Percentiles rank a stretch among this genome's conserved stretches.
Evolutionary conservation across 1,140 invertebrate species (phyloP).

Genomic region (Euura lappo): DNA sequence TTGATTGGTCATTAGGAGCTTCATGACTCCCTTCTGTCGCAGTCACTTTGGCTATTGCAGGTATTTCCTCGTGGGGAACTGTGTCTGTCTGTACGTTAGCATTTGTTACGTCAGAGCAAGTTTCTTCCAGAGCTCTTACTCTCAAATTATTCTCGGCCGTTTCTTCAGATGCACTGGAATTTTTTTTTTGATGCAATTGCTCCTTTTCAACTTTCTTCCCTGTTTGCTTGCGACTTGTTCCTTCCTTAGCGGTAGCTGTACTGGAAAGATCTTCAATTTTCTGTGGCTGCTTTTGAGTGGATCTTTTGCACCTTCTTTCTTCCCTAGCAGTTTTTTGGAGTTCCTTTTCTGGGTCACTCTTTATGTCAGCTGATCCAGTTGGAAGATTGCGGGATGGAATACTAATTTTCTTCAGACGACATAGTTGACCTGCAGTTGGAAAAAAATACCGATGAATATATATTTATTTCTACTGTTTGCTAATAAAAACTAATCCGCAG

Average conservation of each 20-base stretch:
- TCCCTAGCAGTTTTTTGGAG: background rate
- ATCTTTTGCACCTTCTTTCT: slow-evolving; percentile 1
- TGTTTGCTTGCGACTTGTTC: too few species aligned
- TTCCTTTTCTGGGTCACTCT: background rate
- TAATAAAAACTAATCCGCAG: background rate
- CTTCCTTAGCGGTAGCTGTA: too few species aligned
- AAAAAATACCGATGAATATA: background rate
- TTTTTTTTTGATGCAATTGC: background rate
- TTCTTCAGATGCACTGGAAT: background rate
- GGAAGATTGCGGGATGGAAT: background rate
- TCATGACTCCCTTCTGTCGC: background rate
- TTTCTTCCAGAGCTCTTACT: too few species aligned
- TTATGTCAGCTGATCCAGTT: background rate
- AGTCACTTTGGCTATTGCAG: background rate
- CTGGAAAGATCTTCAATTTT: too few species aligned
- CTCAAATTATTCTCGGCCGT: too few species aligned
- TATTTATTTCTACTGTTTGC: background rate
- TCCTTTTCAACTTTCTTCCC: background rate
- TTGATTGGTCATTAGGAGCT: background rate
- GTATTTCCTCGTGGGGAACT: background rate
- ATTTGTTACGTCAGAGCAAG: background rate
- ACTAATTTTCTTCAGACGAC: background rate
- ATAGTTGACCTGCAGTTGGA: background rate
- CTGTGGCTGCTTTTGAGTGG: too few species aligned
- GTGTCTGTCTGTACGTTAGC: background rate